Conservation (phyloP, 1,140 invertebrate species). For the Drosophila nasuta region DNA sequence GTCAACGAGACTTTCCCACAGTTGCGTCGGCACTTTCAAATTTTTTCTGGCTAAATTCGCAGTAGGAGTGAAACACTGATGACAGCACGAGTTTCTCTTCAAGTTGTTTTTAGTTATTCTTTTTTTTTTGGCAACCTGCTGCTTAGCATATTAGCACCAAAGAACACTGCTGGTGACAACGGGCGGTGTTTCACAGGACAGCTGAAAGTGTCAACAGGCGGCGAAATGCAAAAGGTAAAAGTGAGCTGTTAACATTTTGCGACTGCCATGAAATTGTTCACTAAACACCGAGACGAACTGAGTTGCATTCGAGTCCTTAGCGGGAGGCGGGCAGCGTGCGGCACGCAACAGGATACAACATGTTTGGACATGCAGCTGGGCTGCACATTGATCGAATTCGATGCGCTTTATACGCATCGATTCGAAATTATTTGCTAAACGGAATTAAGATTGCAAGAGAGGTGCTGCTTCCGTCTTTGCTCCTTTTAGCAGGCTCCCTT, state of each 20-base stretch:
- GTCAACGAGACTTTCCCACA: slow-evolving; percentile 31
- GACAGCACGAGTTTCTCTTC: slow-evolving; percentile 44
- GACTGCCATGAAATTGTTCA: slow-evolving; percentile 50
- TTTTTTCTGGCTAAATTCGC: slow-evolving; percentile 58
- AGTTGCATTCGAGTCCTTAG: slow-evolving; percentile 5
- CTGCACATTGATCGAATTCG: slow-evolving; percentile 55
- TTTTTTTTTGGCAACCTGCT: slow-evolving; percentile 55
- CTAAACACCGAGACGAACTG: slow-evolving; percentile 30
- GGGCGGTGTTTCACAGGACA: slow-evolving; percentile 52
- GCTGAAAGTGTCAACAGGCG: slow-evolving; percentile 76
- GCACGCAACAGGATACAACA: slow-evolving; percentile 12
- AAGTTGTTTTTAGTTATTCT: background rate
- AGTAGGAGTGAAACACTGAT: slow-evolving; percentile 23
- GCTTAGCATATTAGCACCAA: slow-evolving; percentile 74
- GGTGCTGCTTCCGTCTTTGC: slow-evolving; percentile 32
- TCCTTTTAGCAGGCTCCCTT: slow-evolving; percentile 7
- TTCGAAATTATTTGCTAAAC: slow-evolving; percentile 62
- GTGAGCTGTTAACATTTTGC: slow-evolving; percentile 42
- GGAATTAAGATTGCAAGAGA: slow-evolving; percentile 50
- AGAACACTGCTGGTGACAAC: slow-evolving; percentile 49
- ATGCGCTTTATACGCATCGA: slow-evolving; percentile 32
- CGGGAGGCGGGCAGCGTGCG: slow-evolving; percentile 35
- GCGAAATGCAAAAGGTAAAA: slow-evolving; percentile 23
- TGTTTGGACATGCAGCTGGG: slow-evolving; percentile 41
- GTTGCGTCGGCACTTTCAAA: slow-evolving; percentile 15